A percentile compares a stretch with the other conserved stretches of the same genome.
These are phyloP conservation scores for Liparis tanakae DNA, from an alignment of 2,797 vertebrate genomes.

Conservation along the genomic window DNA sequence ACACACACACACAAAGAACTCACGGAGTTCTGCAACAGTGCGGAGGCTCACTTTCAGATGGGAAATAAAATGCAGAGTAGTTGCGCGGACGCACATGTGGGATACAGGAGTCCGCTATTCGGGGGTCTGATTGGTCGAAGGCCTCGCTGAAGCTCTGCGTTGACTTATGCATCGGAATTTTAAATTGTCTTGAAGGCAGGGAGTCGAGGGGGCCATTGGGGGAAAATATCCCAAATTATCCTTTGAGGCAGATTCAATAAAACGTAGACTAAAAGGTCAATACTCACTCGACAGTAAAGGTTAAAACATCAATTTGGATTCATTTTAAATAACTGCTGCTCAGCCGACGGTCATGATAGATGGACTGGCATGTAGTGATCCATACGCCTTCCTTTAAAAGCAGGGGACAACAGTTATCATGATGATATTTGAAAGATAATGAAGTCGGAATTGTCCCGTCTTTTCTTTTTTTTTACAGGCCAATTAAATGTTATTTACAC, in stretches of 20 bases:
- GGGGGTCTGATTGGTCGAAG: neutral
- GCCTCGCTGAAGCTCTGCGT: neutral
- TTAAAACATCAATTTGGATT: slow-evolving; percentile 23
- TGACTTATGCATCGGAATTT: neutral
- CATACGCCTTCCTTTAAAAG: neutral
- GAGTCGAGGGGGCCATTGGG: neutral
- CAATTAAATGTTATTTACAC: neutral
- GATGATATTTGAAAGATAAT: neutral
- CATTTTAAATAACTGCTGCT: slow-evolving; percentile 2
- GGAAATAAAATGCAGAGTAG: neutral
- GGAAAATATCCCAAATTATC: slow-evolving; percentile 12
- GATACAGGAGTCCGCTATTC: neutral
- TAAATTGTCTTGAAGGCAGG: neutral
- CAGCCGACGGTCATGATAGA: neutral
- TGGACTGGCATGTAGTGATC: neutral
- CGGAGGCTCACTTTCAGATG: slow-evolving; percentile 24
- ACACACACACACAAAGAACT: slow-evolving; percentile 14
- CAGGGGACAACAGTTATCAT: neutral
- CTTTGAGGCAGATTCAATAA: slow-evolving; percentile 30
- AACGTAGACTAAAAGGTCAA: slow-evolving; percentile 36
- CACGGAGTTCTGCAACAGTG: slow-evolving; percentile 13
- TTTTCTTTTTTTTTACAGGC: neutral
- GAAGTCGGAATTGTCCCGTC: neutral
- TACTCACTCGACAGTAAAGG: slow-evolving; percentile 27
- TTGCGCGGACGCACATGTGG: neutral